Percentiles rank a stretch among this genome's conserved stretches.
These are phyloP conservation scores for Athetis lepigone DNA, from an alignment of 2,888 invertebrate genomes.

Conservation along the genomic window DNA sequence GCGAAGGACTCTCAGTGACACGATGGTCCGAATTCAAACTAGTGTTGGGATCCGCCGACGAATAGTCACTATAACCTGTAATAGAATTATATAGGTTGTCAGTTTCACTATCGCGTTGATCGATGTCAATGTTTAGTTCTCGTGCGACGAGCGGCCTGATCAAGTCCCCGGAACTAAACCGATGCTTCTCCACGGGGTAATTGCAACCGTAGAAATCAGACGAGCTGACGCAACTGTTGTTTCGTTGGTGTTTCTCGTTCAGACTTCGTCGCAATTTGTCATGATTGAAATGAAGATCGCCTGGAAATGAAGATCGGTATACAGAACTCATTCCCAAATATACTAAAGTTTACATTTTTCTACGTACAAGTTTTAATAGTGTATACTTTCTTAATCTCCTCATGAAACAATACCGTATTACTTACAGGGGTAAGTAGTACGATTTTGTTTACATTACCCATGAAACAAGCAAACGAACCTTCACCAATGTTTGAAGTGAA, in stretches of 20 bases:
- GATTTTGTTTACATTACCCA: not conserved
- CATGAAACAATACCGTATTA: not conserved
- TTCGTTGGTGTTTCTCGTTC: conserved; percentile 89
- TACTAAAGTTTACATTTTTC: too few species aligned
- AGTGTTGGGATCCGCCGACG: conserved; percentile 78
- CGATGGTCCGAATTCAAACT: conserved; percentile 80
- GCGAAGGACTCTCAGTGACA: conserved; percentile 90
- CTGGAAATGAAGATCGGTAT: conserved; percentile 67
- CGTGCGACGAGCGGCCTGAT: conserved; percentile 86
- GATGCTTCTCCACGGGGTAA: conserved; percentile 88
- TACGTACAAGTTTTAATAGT: not conserved
- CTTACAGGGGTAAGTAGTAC: not conserved
- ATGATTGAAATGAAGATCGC: conserved; percentile 85
- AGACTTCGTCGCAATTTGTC: conserved; percentile 87
- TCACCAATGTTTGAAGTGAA: not conserved
- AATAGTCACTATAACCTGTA: conserved; percentile 79
- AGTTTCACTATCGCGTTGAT: conserved; percentile 73
- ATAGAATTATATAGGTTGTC: conserved; percentile 86
- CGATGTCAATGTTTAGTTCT: conserved; percentile 85
- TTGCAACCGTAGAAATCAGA: conserved; percentile 90
- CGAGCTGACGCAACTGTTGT: conserved; percentile 89
- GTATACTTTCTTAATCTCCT: not conserved
- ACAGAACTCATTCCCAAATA: not conserved
- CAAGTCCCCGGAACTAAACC: conserved; percentile 88
- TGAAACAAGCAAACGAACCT: not conserved